These are phyloP conservation scores for Mirounga angustirostris DNA, from an alignment of 2,113 vertebrate species.

Conservation along the genomic window DNA sequence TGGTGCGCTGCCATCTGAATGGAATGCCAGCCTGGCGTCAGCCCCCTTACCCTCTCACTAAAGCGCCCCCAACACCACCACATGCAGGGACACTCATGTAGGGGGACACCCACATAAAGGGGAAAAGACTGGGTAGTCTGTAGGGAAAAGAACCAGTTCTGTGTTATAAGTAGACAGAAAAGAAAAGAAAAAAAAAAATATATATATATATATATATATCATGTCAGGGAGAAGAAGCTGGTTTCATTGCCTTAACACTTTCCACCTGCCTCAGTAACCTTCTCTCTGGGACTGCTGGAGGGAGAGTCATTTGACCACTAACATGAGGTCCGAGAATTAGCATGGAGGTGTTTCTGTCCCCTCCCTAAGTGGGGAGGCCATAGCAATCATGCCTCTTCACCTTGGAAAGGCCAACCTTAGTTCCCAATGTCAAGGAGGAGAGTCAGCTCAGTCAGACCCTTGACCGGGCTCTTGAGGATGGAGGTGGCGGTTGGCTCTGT, in stretches of 20 bases:
- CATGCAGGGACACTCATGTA: too few relatives aligned
- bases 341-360: neutral
- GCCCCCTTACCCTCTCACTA: neutral
- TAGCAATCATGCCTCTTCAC: neutral
- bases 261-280: neutral
- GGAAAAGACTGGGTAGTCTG: neutral
- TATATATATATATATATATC: too few relatives aligned
- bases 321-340: neutral
- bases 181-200: neutral
- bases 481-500: fast-evolving
- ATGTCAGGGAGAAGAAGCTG: neutral
- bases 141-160: neutral
- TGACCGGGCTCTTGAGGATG: neutral
- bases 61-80: neutral
- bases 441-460: neutral
- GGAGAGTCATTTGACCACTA: neutral
- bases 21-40: neutral
- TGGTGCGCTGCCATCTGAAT: fast-evolving
- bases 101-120: neutral
- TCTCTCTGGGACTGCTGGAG: neutral
- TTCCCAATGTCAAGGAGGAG: neutral
- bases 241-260: neutral
- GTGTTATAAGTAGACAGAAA: neutral
- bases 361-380: too few relatives aligned
- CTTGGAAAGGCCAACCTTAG: neutral